Evolutionary conservation across 2,888 invertebrate genomes (phyloP).

Genomic region (Pantelozetes paolii): DNA sequence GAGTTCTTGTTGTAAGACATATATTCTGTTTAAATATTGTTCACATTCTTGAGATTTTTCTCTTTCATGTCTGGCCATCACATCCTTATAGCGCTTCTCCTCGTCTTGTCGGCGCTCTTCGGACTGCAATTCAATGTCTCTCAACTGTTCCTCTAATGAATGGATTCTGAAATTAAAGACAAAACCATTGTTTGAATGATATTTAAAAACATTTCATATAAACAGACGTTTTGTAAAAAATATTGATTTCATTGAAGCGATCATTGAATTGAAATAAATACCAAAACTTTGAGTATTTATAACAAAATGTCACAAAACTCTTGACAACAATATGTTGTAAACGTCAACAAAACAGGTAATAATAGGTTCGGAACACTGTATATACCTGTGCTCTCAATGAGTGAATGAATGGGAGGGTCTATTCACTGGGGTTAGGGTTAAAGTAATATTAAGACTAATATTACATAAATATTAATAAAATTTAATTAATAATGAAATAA

Average conservation of each 20-base stretch:
- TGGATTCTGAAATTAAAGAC: conserved; percentile 63
- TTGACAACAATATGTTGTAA: conserved; percentile 19
- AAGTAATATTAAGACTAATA: not conserved
- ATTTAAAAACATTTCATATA: not conserved
- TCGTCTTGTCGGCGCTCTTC: conserved; percentile 74
- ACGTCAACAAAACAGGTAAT: conserved; percentile 35
- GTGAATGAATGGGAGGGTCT: conserved; percentile 12
- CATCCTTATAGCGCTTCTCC: conserved; percentile 76
- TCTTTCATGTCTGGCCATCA: conserved; percentile 73
- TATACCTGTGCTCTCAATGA: not conserved
- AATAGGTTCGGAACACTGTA: not conserved
- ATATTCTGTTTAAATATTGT: conserved; percentile 63
- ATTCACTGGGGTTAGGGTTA: not conserved
- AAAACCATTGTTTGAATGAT: not conserved
- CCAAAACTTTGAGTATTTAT: too few species aligned
- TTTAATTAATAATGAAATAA: not conserved
- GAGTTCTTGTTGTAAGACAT: conserved; percentile 45
- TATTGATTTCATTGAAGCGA: not conserved
- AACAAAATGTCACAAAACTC: not conserved
- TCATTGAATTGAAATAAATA: not conserved
- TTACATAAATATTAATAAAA: not conserved
- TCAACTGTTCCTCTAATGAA: conserved; percentile 82
- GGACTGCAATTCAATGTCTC: conserved; percentile 72
- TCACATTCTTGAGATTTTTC: conserved; percentile 74
- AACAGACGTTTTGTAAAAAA: not conserved